A percentile compares a stretch with the other conserved stretches of the same genome.
These are phyloP conservation scores for Dryocosmus kuriphilus DNA, from an alignment of 2,888 invertebrate genomes.

Conservation along the genomic window DNA sequence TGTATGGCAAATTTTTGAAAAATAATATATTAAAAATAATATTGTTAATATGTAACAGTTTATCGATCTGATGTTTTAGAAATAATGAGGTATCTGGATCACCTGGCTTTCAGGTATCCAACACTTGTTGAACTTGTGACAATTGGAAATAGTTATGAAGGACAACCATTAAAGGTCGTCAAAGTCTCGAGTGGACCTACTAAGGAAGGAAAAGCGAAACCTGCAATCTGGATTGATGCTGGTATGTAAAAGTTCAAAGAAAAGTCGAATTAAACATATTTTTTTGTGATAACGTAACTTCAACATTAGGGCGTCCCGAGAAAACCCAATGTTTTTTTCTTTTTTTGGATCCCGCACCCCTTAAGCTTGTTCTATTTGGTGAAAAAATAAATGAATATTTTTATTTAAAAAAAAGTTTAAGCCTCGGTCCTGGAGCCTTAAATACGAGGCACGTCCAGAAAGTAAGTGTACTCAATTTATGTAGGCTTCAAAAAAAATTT, in stretches of 20 bases:
- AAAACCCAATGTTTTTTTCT: too few species aligned
- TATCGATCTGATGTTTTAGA: constrained; percentile 76
- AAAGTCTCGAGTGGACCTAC: constrained; percentile 81
- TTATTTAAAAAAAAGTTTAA: too few species aligned
- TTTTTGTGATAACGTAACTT: too few species aligned
- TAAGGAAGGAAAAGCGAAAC: constrained; percentile 79
- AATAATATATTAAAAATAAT: not conserved
- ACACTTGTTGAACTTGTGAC: constrained; percentile 84
- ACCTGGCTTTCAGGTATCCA: constrained; percentile 83
- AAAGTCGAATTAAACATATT: not conserved
- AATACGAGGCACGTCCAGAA: too few species aligned
- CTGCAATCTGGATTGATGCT: constrained; percentile 90
- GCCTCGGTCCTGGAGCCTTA: too few species aligned
- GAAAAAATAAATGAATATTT: too few species aligned
- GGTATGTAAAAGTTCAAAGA: constrained; percentile 76
- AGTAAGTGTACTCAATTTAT: too few species aligned
- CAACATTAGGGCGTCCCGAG: too few species aligned
- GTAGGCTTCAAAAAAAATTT: too few species aligned
- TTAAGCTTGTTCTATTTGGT: too few species aligned
- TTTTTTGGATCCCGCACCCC: too few species aligned
- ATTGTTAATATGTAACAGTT: not conserved
- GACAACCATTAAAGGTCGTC: constrained; percentile 84
- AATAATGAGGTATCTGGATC: constrained; percentile 84
- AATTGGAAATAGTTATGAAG: constrained; percentile 86
- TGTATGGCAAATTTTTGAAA: too few species aligned